These are phyloP conservation scores for Micromys minutus DNA, from an alignment of 2,113 vertebrate species.

Conservation along the genomic window DNA sequence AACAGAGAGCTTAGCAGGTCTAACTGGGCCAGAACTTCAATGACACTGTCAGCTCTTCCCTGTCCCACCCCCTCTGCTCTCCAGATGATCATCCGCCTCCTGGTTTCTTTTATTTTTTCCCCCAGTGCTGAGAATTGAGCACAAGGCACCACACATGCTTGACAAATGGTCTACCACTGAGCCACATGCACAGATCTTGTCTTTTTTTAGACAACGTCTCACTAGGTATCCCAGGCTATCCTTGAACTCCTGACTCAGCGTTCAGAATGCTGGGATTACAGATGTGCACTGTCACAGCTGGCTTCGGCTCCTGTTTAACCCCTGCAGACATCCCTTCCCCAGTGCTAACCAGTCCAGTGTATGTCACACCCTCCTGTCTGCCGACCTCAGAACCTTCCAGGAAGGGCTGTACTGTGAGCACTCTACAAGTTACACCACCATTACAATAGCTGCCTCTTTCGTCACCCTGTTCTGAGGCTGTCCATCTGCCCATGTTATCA, in stretches of 20 bases:
- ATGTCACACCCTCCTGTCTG: not conserved
- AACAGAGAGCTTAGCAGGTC: slow-evolving; percentile 58
- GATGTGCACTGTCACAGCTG: not conserved
- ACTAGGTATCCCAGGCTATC: not conserved
- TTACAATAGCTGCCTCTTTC: not conserved
- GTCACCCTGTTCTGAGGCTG: not conserved
- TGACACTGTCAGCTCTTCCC: slow-evolving; percentile 51
- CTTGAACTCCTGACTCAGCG: not conserved
- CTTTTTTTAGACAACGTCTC: not conserved
- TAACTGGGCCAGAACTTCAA: slow-evolving; percentile 54
- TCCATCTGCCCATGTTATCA: not conserved
- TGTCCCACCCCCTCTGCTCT: not conserved
- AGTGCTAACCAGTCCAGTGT: not conserved
- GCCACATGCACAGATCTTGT: not conserved
- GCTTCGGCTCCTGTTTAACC: not conserved
- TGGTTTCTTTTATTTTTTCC: not conserved
- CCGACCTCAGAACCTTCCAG: not conserved
- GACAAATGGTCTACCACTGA: not conserved
- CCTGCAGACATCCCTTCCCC: not conserved
- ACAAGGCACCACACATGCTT: not conserved
- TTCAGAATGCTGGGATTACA: not conserved
- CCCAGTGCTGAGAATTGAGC: not conserved
- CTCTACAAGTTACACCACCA: not conserved
- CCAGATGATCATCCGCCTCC: not conserved
- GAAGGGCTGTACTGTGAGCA: not conserved